Evolutionary conservation across 2,888 invertebrate genomes (phyloP), one percentile per base, ranked within the genome.

Genomic region (Lycocerus yunnanus): DNA sequence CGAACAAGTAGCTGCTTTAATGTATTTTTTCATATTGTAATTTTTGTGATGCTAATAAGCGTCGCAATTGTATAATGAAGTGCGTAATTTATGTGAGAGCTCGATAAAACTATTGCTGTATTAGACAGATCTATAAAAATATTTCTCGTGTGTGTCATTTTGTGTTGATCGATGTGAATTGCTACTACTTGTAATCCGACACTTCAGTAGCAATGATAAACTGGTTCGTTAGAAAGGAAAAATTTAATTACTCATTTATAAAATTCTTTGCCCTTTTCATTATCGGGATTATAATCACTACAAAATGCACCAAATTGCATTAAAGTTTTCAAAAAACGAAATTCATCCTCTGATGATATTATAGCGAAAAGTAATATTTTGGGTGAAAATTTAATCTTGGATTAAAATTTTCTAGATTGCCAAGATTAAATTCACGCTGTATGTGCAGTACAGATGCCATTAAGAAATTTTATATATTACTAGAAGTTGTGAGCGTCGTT

Each of bases 1-100:
- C 20, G 11, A 14, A 60, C 60, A 68, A 68, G 68, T 58, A 65
- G 63, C 43, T 43, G 43, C 43, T 43, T 43, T n/a, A 43, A 43
- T 8, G 8, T n/a, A 43, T 6, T n/a, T 43, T 43, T 43, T 43
- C n/a, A n/a, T 43, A n/a, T 43, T 6, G 43, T 43, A 10, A 24
- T 24, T 24, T 20, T 24, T 27, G 13, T 27, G 70, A 58, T 58
- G 60, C 68, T 73, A 73, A 66, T 66, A 69, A 73, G 69, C 69
- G 58, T 27, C 60, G 66, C 15, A 13, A 74, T 74, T 71, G 63
- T 74, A 70, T 74, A 74, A 74, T 74, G 66, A 74, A 74, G 74
- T 74, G 71, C 68, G 61, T 69, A 68, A 74, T 74, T 74, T 74
- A 71, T 74, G 74, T 71, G 69, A 72, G 74, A 68, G 43, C 61